Base-by-base conservation (phyloP, 2,888 invertebrate species). In the Ashinkailepas kermadecensis region DNA sequence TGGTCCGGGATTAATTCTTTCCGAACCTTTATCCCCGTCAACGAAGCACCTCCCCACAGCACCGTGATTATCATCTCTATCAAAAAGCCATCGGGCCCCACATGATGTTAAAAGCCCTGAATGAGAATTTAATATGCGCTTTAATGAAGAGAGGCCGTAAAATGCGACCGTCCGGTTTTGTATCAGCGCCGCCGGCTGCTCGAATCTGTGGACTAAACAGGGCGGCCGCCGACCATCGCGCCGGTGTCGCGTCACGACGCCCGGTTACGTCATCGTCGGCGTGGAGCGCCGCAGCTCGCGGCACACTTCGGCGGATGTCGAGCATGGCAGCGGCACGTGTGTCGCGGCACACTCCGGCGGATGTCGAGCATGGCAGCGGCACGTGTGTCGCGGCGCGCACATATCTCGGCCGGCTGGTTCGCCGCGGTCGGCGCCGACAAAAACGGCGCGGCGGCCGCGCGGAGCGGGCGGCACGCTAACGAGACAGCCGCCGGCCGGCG, bases 31-130 rank as follows among this genome's bases (percentile, higher is more conserved):
- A 74, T 74, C 74, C 54, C 56, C 74, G 74, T 56, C 56, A 56
- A 56, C 54, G 54, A 74, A 56, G 74, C 74, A 56, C 54, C 56
- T 54, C 74, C 56, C 74, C 21, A 21, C 15, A 56, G 56, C 4
- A 54, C 15, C 56, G 21, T 74, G 74, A 74, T 74, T 74, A 74
- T 74, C 54, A 74, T 74, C 74, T 74, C 74, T 74, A 74, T 74
- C 74, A 74, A 74, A 74, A 74, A 74, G 74, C 74, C 74, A 74
- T 74, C 74, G 74, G 74, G 56, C 54, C 74, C 54, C 74, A 74
- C 74, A 56, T 56, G 54, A 74, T 74, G 74, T 74, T 74, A 74
- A 74, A 74, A 74, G 74, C 74, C 74, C 74, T 74, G 54, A 74
- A 74, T 74, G 56, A 56, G 74, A 74, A 56, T 56, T 74, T 74